Evolutionary conservation across 1,140 invertebrate genomes (phyloP), one percentile per base, ranked within the genome.

Genomic region (Drosophila melanica): DNA sequence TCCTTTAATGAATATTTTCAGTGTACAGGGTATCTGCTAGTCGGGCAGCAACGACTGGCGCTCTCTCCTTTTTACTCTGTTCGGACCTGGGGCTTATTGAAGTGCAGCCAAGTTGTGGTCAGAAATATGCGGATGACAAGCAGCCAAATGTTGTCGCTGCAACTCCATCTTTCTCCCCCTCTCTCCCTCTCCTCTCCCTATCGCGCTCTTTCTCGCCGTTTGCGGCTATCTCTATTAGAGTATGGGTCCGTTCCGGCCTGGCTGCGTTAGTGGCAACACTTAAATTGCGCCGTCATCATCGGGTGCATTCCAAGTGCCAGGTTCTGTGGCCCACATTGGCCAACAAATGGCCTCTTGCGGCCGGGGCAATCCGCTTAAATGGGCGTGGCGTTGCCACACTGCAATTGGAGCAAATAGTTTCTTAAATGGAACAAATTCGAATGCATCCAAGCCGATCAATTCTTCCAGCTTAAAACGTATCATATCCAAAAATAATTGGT

Each of bases 341-440:
- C 48, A 27, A 18, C 44, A 37, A 50, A 30, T 50, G 44, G 33
- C 18, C 44, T 37, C 42, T 58, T 47, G 63, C 41, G 44, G 41
- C 33, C 23, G 39, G 51, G 44, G 53, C 53, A 58, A 65, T 48
- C 37, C 51, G 62, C 45, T 71, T 65, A 65, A 58, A 65, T 55
- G 51, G 68, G 68, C 68, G 68, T 65, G 67, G 14, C 60, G 50
- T 35, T 48, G 35, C 41, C 35, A 42, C 51, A 20, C 23, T 57
- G 60, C 53, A 71, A 71, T 57, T 64, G 51, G 68, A 64, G 44
- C 68, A 71, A 64, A 65, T 18, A 20, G 60, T 44, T 47, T 57
- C 35, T 11, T 14, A 57, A 42, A 65, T 70, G 23, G 50, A 35
- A 37, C 41, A 63, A 45, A 27, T 30, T 12, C 41, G 55, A 39